phyloP scores from a whole-genome alignment of 2,888 invertebrate species.

The Mesorhabditis belari region DNA sequence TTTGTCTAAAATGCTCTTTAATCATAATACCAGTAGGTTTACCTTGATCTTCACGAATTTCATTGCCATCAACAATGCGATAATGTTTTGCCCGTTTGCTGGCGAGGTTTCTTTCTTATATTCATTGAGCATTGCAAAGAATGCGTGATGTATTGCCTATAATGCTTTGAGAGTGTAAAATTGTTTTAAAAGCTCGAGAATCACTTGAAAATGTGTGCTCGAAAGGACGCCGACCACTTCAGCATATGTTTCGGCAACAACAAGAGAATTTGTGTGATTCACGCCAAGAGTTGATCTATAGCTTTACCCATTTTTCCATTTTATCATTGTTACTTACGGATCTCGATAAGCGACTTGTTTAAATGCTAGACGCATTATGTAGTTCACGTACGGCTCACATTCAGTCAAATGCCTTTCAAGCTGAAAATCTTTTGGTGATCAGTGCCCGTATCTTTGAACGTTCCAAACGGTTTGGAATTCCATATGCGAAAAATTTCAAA shows the following conservation, averaged over 20 bases:
- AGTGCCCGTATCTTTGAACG: not conserved
- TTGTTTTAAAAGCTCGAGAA: not conserved
- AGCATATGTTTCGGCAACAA: constrained; percentile 93
- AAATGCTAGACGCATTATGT: constrained; percentile 90
- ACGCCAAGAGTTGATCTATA: constrained; percentile 78
- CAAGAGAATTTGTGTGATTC: constrained; percentile 89
- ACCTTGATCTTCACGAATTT: constrained; percentile 85
- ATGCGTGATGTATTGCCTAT: constrained; percentile 25
- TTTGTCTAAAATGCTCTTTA: constrained; percentile 69
- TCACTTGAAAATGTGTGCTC: constrained; percentile 29
- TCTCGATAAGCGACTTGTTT: constrained; percentile 95
- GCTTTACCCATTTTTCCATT: constrained; percentile 13
- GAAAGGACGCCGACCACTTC: constrained; percentile 61
- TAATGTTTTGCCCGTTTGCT: constrained; percentile 83
- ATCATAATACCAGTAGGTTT: not conserved
- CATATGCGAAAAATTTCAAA: no score
- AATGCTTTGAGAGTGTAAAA: not conserved
- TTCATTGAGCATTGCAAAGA: constrained; percentile 69
- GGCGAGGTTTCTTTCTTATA: constrained; percentile 60
- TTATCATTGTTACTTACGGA: constrained; percentile 62
- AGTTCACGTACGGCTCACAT: constrained; percentile 85
- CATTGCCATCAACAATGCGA: constrained; percentile 96
- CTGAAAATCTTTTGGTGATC: constrained; percentile 3
- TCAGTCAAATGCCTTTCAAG: constrained; percentile 76
- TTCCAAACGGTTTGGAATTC: no score